phyloP scores from a whole-genome alignment of 2,797 vertebrate genomes.

The Acanthurus tractus region DNA sequence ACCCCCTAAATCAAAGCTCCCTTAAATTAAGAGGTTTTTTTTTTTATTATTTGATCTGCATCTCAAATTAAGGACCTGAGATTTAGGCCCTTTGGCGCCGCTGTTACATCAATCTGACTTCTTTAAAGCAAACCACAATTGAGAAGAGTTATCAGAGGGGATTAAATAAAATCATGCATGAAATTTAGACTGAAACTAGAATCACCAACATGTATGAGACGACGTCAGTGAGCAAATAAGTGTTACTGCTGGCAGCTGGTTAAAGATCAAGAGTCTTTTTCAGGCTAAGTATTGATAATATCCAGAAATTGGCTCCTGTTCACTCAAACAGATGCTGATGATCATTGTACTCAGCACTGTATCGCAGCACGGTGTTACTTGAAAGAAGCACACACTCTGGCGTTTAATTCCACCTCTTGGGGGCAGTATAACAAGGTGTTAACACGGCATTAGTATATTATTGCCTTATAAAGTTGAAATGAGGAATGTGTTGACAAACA shows the following conservation, averaged over 20 bases:
- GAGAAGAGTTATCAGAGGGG: constrained; percentile 45
- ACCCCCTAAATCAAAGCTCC: constrained; percentile 57
- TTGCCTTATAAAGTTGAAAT: background rate
- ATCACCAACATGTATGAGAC: constrained; percentile 22
- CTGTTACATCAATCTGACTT: constrained; percentile 53
- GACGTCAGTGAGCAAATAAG: background rate
- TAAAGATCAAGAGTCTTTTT: constrained; percentile 17
- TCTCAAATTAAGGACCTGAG: constrained; percentile 66
- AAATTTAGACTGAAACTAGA: constrained; percentile 50
- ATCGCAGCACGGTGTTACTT: background rate
- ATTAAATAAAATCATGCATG: constrained; percentile 56
- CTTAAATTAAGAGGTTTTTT: constrained; percentile 63
- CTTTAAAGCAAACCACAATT: constrained; percentile 59
- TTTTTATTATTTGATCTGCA: constrained; percentile 59
- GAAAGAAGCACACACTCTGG: no score
- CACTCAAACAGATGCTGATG: background rate
- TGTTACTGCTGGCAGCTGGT: background rate
- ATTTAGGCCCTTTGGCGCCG: constrained; percentile 59
- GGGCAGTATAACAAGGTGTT: no score
- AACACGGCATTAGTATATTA: background rate
- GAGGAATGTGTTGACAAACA: background rate
- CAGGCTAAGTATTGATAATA: background rate
- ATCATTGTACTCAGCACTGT: background rate
- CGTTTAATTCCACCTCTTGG: no score
- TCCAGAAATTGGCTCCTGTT: background rate